Evolutionary conservation across 2,113 vertebrate species (phyloP), one percentile per base, ranked within the genome.

Genomic region (Atractosteus spatula): DNA sequence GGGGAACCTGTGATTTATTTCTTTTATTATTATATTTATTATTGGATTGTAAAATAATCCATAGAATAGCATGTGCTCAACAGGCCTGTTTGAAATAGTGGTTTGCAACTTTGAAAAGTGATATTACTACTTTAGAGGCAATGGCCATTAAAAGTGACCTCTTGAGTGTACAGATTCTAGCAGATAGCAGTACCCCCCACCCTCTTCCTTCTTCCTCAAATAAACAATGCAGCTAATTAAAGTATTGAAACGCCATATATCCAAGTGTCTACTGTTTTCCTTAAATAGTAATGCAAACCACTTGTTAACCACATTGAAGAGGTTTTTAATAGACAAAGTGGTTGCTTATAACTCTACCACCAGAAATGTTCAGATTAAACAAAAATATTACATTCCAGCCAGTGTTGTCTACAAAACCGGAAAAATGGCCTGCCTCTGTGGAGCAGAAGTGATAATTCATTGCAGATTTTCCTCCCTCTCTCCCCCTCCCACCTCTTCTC

Each of bases 301-400:
- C 81, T 79, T 79, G 79, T 83, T 78, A 79, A 81, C 77, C 76
- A 71, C 79, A 78, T 67, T 68, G 67, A 72, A 67, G 51, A 17
- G 44, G 4, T 59, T 76, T 76, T 70, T 72, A 75, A 72, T 69
- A 73, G 74, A 75, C 8, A 44, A 73, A 74, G 74, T 64, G 78
- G 74, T 77, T 72, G 74, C 71, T 72, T 68, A 59, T 74, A 79
- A 69, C 76, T 70, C 69, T 76, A 77, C 76, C 59, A 80, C 63
- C 78, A 78, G 73, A 81, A 81, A 77, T 77, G 62, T 75, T 74
- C 68, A 42, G 76, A 78, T 80, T 72, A 78, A 81, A 83, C 71
- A 74, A 41, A 71, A 73, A 74, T 76, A 61, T 78, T 73, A 71
- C 73, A 70, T 80, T 78, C 80, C 75, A 78, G 76, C 71, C 78